Evolutionary conservation across 2,113 vertebrate genomes (phyloP), one percentile per base, ranked within the genome.

Genomic region (Upupa epops): DNA sequence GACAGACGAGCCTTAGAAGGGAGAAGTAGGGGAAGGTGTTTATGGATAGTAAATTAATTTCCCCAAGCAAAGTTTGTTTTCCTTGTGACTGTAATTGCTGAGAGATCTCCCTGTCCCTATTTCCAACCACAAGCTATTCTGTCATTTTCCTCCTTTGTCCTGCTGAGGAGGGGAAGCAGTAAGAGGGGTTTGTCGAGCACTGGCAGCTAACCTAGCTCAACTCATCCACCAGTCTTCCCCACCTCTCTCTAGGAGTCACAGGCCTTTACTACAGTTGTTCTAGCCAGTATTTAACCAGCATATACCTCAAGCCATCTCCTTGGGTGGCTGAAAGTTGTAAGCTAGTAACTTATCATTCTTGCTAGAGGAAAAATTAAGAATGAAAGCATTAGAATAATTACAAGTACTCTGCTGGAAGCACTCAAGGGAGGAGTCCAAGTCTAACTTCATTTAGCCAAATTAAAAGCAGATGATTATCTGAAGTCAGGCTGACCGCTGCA

Each of bases 381-480:
- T 31, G 61, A 11, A 76, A 56, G 46, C 12, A 46, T 9, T 19
- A 42, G n/a, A 83, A 31, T 61, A 22, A 71, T 51, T 56, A 70
- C 8, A 36, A 66, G 3, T 49, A 19, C 5, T 51, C 10, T 81
- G 31, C 0, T 73, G 52, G 7, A 66, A 71, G 48, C 0, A 51
- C 48, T 76, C 3, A 9, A 9, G 8, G 25, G 2, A 18, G 9
- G 13, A 77, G 68, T 59, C 24, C 34, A 77, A 70, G 24, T 21
- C 12, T 48, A 51, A 60, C 26, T 70, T 71, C 8, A 29, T 84
- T 52, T 20, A 25, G 17, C 18, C 59, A 56, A 81, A 78, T 20
- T 34, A 31, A 24, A 68, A 82, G 26, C 29, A 55, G 34, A 55
- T 22, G 25, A 11, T 60, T 74, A 71, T 20, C 10, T 31, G 31